Percentiles rank a stretch among this genome's conserved stretches.
Conservation (phyloP, 2,888 invertebrate species). For the Sphaerophoria rueppellii region DNA sequence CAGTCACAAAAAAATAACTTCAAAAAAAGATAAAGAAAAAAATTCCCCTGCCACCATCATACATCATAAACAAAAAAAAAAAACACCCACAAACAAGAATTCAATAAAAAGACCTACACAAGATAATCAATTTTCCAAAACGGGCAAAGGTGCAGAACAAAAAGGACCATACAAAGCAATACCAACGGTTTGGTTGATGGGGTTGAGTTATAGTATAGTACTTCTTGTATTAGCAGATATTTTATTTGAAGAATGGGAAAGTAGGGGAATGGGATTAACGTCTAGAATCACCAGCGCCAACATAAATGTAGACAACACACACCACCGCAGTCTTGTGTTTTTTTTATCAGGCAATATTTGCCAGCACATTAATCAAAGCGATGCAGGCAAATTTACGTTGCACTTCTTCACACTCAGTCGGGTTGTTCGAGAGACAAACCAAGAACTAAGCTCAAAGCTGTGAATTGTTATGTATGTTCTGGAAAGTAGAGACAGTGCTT, state of each 20-base stretch:
- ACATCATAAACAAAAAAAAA: constrained; percentile 28
- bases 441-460: constrained; percentile 44
- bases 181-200: not conserved
- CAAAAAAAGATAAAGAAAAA: constrained; percentile 27
- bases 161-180: constrained; percentile 22
- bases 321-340: constrained; percentile 62
- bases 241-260: constrained; percentile 5
- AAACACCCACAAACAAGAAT: constrained; percentile 17
- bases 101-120: constrained; percentile 38
- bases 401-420: constrained; percentile 75
- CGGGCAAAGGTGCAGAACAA: constrained; percentile 63
- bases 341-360: constrained; percentile 76
- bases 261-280: constrained; percentile 53
- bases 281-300: constrained; percentile 5
- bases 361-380: constrained; percentile 76
- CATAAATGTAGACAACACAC: constrained; percentile 24
- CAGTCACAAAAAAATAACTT: constrained; percentile 24
- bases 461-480: constrained; percentile 2
- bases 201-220: constrained; percentile 31
- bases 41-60: constrained; percentile 20
- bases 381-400: constrained; percentile 76
- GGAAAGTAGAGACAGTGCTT: constrained; percentile 26
- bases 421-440: constrained; percentile 65
- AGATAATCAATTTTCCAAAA: constrained; percentile 72
- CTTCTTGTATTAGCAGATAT: constrained; percentile 57